Evolutionary conservation across 1,140 invertebrate species (phyloP), one percentile per base, ranked within the genome.

Genomic region (Philaenus spumarius): DNA sequence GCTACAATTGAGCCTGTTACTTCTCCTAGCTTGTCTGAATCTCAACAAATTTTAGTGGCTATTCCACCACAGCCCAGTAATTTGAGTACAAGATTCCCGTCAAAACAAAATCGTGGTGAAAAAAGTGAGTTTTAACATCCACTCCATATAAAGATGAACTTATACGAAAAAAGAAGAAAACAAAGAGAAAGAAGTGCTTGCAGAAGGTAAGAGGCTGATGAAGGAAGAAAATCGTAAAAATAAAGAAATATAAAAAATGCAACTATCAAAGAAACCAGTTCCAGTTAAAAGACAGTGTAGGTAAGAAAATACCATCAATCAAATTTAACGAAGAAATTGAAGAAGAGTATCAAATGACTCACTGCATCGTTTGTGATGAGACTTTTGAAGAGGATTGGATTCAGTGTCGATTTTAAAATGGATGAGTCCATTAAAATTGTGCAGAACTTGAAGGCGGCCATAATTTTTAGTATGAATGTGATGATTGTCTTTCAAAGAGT

Each of bases 61-160:
- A 5, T 22, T 20, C 14, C 45, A 20, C 45, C 20, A 17, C 17
- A 20, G 3, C 20, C 17, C 17, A 47, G 6, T 47, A 47, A 14
- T 20, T 17, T 6, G 17, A 19, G 23, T 20, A 47, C 3, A 3
- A 42, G 2, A 19, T 42, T 14, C 19, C 2, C 2, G 2, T 5
- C 12, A 47, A 5, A 19, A 19, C 2, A 14, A 24, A 17, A 19
- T 2, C 15, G 17, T 20, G 12, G 12, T 6, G 15, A 5, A 9
- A 5, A 47, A 23, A 47, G 45, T 47, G 45, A 47, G 19, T 47
- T 24, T 47, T 47, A 24, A 47, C 45, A 9, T 47, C 45, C 11
- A 20, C 45, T 12, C 17, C 55, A n/a, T 37, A 58, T 17, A 24
- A 37, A 17, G 14, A 4, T 46, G 2, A 45, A 11, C 17, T 47